Base-by-base conservation (phyloP, 2,113 vertebrate genomes). In the Nothobranchius kuhntae region DNA sequence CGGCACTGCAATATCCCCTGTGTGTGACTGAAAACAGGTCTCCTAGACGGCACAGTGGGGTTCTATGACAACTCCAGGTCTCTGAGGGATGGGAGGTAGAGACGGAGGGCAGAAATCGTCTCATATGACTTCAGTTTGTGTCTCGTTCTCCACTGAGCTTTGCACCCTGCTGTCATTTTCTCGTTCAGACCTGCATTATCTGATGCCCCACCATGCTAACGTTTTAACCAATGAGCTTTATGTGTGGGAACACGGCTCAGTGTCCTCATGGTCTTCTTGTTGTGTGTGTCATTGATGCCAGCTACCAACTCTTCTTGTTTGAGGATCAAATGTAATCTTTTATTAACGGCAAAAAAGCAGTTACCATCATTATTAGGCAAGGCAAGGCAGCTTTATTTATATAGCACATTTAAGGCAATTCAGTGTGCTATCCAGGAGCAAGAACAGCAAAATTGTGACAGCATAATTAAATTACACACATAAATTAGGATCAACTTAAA, bases 21-120 rank as follows among this genome's bases (percentile, higher is more conserved):
- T 78, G 83, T 84, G 77, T 66, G 68, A 21, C 21, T 21, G 21
- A 73, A 83, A 87, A 80, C 85, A 87, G 80, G 82, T 87, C 75
- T 84, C 61, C 63, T 69, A 85, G 84, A 86, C 77, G 78, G 67
- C 67, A 4, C 84, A 75, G 82, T 57, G 53, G 76, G 84, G 77
- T 66, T 78, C 79, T 74, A 42, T 88, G 85, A 91, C 80, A 83
- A 74, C 73, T 47, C 36, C 9, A 13, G 61, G 71, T 48, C 69
- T 81, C 77, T 65, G 79, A 69, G 68, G 62, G 77, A 60, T 77
- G 60, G 77, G 75, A 78, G 76, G 68, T 50, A 68, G 71, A 65
- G 61, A 50, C 48, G 66, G 74, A 38, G 53, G 67, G 59, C 38
- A 61, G 5, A 54, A 59, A 70, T 59, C 52, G 63, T 80, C 75